Base-by-base conservation (phyloP, 2,888 invertebrate species). In the Mechanitis messenoides region DNA sequence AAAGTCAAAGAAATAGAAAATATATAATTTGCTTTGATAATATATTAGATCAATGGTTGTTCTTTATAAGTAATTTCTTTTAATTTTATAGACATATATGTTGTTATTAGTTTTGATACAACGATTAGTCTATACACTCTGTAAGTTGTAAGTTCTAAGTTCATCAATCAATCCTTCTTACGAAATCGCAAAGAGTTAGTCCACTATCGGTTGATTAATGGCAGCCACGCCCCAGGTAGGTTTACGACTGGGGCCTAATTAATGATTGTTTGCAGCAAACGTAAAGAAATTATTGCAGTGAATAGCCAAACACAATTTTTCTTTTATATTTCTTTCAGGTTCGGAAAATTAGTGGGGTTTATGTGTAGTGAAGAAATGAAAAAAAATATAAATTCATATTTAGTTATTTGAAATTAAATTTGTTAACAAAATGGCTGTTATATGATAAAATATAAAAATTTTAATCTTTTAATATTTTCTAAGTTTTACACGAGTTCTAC, bases 131-230 rank as follows among this genome's bases (percentile, higher is more conserved):
- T 59, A 9, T 46, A 38, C 53, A 20, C 20, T 20, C 20, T 20
- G 20, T 20, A 20, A 20, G 33, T 31, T 56, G 53, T 53, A 56
- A 45, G 56, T 59, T 56, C 46, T 31, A 28, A 62, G 62, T 69
- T 63, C 69, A 72, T 72, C 71, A 73, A 74, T 78, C 73, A 74
- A 69, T 62, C 60, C 50, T 50, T 50, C 50, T 50, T 62, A 62
- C 60, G 61, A 66, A 67, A 71, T 66, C 69, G 69, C 71, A 74
- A 75, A 76, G 75, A 77, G 72, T 73, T 74, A 67, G 62, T 68
- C 64, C 67, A 71, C 72, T 71, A 71, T 67, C 66, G 69, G 63
- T 73, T 79, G 80, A 81, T 81, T 78, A 78, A 81, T 81, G 75
- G 62, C 31, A 55, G 53, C 75, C 77, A 73, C 78, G 72, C 77